These are phyloP conservation scores for Platalea minor DNA, from an alignment of 2,797 vertebrate species.

Conservation along the genomic window DNA sequence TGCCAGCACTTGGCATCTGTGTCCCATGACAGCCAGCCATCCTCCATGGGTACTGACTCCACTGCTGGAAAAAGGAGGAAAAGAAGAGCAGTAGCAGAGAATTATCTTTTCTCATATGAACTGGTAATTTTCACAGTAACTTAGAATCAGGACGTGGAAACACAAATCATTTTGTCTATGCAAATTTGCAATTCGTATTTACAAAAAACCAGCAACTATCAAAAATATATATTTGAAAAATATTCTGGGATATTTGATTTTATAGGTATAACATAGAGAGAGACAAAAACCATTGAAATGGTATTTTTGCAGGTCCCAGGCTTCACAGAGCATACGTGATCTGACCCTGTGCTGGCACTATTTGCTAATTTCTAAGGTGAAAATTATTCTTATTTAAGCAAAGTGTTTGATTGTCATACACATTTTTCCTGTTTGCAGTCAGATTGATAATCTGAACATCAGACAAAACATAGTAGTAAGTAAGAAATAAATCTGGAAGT, in stretches of 20 bases:
- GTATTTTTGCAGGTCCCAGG: neutral
- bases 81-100: neutral
- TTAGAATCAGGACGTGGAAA: neutral
- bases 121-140: neutral
- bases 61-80: neutral
- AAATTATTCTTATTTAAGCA: neutral
- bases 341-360: neutral
- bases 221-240: neutral
- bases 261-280: neutral
- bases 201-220: neutral
- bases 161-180: neutral
- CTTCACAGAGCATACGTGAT: neutral
- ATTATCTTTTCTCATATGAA: neutral
- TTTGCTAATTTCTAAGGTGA: neutral
- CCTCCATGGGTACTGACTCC: neutral
- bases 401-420: neutral
- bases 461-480: neutral
- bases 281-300: neutral
- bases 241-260: neutral
- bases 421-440: neutral
- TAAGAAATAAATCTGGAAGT: neutral
- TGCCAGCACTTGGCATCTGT: conserved; percentile 52
- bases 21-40: conserved; percentile 11
- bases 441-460: neutral
- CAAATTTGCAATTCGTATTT: neutral